A percentile compares a stretch with the other conserved stretches of the same genome.
phyloP scores from a whole-genome alignment of 1,140 invertebrate genomes.

The Asbolus verrucosus region DNA sequence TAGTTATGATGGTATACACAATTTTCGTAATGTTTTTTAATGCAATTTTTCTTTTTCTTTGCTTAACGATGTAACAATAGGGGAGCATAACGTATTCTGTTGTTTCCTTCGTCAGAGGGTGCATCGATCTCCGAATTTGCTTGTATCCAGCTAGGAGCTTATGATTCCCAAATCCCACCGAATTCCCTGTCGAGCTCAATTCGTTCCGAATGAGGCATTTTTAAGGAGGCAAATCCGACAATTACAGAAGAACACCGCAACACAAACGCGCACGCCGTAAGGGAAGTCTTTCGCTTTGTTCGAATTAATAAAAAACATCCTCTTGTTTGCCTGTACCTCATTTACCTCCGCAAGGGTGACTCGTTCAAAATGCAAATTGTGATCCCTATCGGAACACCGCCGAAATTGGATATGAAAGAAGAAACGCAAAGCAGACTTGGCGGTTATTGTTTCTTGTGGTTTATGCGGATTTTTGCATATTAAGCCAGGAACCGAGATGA shows the following conservation, averaged over 20 bases:
- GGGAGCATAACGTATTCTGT: no score
- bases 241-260: conserved; percentile 36
- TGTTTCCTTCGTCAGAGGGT: no score
- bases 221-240: conserved; percentile 44
- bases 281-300: conserved; percentile 42
- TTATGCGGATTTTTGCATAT: conserved; percentile 10
- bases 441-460: conserved; percentile 27
- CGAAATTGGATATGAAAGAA: conserved; percentile 26
- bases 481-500: background rate
- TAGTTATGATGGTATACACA: no score
- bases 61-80: no score
- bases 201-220: conserved; percentile 39
- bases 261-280: conserved; percentile 18
- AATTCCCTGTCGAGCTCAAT: conserved; percentile 18
- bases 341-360: conserved; percentile 29
- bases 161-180: conserved; percentile 6
- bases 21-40: no score
- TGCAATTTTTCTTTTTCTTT: no score
- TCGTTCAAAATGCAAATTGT: conserved; percentile 35
- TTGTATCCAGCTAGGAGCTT: background rate
- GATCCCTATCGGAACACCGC: conserved; percentile 24
- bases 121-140: background rate
- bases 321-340: conserved; percentile 29
- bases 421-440: conserved; percentile 6
- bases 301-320: conserved; percentile 44